Conservation (phyloP, 2,113 vertebrate genomes). For the Chitala chitala region DNA sequence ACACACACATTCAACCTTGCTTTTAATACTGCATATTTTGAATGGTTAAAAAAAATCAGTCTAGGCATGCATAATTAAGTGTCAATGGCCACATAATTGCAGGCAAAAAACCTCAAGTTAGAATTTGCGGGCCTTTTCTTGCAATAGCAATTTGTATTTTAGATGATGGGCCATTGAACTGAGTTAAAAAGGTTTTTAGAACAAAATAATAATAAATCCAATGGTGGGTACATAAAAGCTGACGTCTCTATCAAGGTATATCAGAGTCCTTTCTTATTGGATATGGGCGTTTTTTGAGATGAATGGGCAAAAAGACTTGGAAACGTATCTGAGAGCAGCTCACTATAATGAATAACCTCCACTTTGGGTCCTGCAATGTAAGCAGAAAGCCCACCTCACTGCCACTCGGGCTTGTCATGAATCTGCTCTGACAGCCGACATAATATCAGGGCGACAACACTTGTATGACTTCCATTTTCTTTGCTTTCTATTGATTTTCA, state of each 20-base stretch:
- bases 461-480: constrained; percentile 99
- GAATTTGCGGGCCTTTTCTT: background rate
- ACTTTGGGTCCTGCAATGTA: constrained; percentile 99
- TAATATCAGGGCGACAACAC: constrained; percentile 99
- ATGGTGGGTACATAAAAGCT: constrained; percentile 92
- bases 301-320: constrained; percentile 98
- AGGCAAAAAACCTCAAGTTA: background rate
- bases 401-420: constrained; percentile 89
- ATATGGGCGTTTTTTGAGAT: constrained; percentile 94
- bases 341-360: constrained; percentile 99
- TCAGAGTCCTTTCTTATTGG: constrained; percentile 96
- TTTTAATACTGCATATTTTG: no score
- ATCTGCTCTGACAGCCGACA: constrained; percentile 99
- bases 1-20: no score
- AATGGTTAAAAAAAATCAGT: background rate
- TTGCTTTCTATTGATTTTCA: constrained; percentile 99
- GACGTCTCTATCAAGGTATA: constrained; percentile 99
- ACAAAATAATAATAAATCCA: constrained; percentile 99
- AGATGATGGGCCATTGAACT: constrained; percentile 68
- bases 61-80: background rate
- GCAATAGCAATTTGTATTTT: constrained; percentile 82
- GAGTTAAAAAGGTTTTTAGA: constrained; percentile 91
- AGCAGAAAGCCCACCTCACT: constrained; percentile 97
- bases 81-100: background rate
- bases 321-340: constrained; percentile 98